Conservation (phyloP, 2,888 invertebrate species). For the Nomada lathburiana region DNA sequence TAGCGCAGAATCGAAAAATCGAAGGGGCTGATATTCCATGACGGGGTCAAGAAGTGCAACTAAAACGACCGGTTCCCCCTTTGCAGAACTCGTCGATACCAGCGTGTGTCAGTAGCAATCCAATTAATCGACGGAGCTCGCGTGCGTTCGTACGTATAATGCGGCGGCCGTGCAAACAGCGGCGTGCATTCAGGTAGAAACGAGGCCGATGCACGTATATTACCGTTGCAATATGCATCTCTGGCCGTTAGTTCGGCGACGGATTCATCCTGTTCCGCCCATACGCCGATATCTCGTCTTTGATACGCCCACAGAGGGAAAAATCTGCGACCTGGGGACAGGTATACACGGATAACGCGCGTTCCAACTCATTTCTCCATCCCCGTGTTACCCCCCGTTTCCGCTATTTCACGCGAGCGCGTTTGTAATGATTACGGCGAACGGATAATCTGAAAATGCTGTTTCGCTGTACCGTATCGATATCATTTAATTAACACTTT, state of each 20-base stretch:
- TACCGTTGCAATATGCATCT: slow-evolving; percentile 55
- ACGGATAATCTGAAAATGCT: slow-evolving; percentile 49
- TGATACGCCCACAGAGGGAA: slow-evolving; percentile 30
- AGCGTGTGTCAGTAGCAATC: slow-evolving; percentile 59
- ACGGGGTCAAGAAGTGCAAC: background rate
- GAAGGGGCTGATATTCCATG: slow-evolving; percentile 17
- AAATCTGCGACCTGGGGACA: slow-evolving; percentile 22
- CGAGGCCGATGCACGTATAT: slow-evolving; percentile 60
- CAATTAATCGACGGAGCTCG: slow-evolving; percentile 64
- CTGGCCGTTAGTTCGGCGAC: slow-evolving; percentile 30
- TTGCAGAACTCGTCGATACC: slow-evolving; percentile 10
- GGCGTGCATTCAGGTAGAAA: slow-evolving; percentile 60
- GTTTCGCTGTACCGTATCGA: slow-evolving; percentile 25
- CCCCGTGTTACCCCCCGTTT: background rate
- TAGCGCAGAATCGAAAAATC: background rate
- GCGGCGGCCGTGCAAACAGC: slow-evolving; percentile 54
- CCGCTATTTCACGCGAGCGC: slow-evolving; percentile 9
- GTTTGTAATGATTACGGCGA: slow-evolving; percentile 43
- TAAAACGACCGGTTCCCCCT: background rate
- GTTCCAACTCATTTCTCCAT: background rate
- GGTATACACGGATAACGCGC: slow-evolving; percentile 9
- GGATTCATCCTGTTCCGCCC: slow-evolving; percentile 38
- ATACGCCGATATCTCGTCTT: slow-evolving; percentile 45
- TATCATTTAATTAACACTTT: slow-evolving; percentile 34
- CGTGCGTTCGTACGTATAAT: slow-evolving; percentile 60